Percentiles rank a stretch among this genome's conserved stretches.
phyloP scores from a whole-genome alignment of 2,113 vertebrate species.

The Muntiacus muntjak region DNA sequence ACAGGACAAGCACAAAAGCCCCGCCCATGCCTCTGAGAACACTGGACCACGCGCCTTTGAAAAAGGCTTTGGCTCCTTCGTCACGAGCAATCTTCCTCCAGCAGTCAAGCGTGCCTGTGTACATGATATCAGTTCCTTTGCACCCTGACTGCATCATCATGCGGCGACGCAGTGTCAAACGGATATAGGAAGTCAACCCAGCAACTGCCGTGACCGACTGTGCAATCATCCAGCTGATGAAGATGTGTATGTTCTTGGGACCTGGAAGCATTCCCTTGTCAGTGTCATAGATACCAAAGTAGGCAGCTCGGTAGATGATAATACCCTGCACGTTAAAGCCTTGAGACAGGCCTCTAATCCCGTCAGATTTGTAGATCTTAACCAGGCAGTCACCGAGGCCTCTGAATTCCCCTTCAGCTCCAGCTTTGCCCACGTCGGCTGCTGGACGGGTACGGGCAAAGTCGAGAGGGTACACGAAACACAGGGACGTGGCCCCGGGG shows the following conservation, averaged over 20 bases:
- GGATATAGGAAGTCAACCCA: constrained; percentile 90
- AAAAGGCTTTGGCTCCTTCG: constrained; percentile 93
- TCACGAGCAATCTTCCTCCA: constrained; percentile 95
- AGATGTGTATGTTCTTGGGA: constrained; percentile 94
- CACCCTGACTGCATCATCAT: constrained; percentile 99
- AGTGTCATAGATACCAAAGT: constrained; percentile 96
- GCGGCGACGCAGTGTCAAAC: constrained; percentile 91
- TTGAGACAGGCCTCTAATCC: constrained; percentile 78
- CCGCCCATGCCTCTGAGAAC: constrained; percentile 97
- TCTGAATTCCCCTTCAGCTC: constrained; percentile 85
- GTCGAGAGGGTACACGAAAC: constrained; percentile 89
- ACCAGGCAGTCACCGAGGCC: constrained; percentile 87
- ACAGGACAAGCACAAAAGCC: constrained; percentile 96
- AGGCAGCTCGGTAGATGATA: constrained; percentile 97
- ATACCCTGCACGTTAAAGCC: constrained; percentile 88
- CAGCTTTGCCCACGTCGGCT: constrained; percentile 88
- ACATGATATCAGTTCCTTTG: constrained; percentile 97
- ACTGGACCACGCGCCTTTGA: constrained; percentile 97
- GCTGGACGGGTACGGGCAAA: constrained; percentile 89
- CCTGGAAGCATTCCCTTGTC: constrained; percentile 97
- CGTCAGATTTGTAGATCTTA: constrained; percentile 88
- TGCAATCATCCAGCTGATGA: constrained; percentile 97
- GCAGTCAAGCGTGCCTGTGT: constrained; percentile 93
- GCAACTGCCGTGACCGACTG: constrained; percentile 91
- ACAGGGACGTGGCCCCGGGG: constrained; percentile 88